A percentile compares a stretch with the other conserved stretches of the same genome.
Evolutionary conservation across 2,113 vertebrate genomes (phyloP).

Genomic region (Calyptommatus sinebrachiatus): DNA sequence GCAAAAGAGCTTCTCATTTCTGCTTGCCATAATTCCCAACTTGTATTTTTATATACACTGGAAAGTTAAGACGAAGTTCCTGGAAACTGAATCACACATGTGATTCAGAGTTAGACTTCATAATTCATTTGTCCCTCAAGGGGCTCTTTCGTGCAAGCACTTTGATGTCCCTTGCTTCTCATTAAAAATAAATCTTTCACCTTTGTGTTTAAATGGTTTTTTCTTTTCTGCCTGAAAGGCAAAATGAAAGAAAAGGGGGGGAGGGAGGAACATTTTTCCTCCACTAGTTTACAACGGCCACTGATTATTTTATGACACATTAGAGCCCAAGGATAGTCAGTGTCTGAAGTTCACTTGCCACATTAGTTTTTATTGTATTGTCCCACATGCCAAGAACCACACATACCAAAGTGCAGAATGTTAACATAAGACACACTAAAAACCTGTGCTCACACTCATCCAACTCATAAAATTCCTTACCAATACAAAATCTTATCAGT

Average conservation of each 20-base stretch:
- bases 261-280: conserved; percentile 24
- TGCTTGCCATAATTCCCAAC: conserved; percentile 62
- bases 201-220: conserved; percentile 48
- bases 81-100: conserved; percentile 58
- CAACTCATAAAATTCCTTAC: not conserved
- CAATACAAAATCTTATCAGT: too few relatives aligned
- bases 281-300: not conserved
- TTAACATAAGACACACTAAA: not conserved
- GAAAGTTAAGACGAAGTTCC: conserved; percentile 67
- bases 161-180: conserved; percentile 71
- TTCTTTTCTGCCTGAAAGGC: conserved; percentile 37
- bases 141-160: conserved; percentile 62
- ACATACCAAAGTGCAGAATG: too few relatives aligned
- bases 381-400: not conserved
- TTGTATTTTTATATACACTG: conserved; percentile 58
- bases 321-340: not conserved
- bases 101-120: conserved; percentile 70
- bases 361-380: not conserved
- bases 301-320: conserved; percentile 7
- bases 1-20: conserved; percentile 43
- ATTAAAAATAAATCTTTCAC: conserved; percentile 40
- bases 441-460: not conserved
- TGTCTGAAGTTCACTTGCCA: not conserved
- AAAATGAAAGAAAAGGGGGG: not conserved
- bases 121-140: conserved; percentile 68